Evolutionary conservation across 2,797 vertebrate species (phyloP), one percentile per base, ranked within the genome.

Genomic region (Chanos chanos): DNA sequence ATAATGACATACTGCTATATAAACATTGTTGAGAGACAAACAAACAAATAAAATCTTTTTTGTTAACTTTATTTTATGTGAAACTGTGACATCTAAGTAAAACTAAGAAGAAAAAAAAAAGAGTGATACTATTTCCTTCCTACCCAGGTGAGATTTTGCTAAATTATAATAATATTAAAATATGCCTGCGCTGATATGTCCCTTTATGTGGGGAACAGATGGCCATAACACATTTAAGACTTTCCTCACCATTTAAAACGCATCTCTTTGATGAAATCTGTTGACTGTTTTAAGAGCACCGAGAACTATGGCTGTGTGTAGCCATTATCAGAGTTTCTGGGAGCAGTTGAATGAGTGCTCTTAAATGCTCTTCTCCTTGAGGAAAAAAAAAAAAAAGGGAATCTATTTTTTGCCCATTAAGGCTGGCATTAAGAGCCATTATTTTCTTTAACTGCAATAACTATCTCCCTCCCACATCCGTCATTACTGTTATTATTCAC

Each of bases 341-440:
- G 22, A 68, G 47, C 24, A 10, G 31, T 67, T 61, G 64, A 71
- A 74, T 71, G 74, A 79, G 78, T 77, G 77, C 81, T 80, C 73
- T 82, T 83, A 84, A 82, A 80, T 19, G 69, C 67, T 77, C 66
- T 39, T 62, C 63, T 76, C 68, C 61, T 52, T 66, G 61, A 76
- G 76, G 70, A 78, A 77, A 78, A 61, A 30, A 13, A 61, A 70
- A 78, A 77, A 78, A 61, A 30, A 13, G 61, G 16, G 64, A 77
- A 76, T 82, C 65, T 75, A 75, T 78, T 82, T 85, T 85, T 81
- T 81, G 74, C 70, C 83, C 81, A 87, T 86, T 86, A 84, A 79
- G 25, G 70, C 64, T 72, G 78, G 78, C 77, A 85, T 84, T 86
- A 84, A 82, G 73, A 81, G 78, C 75, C 80, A 82, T 84, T 81